These are phyloP conservation scores for Passer montanus DNA, from an alignment of 2,113 vertebrate species.

Conservation along the genomic window DNA sequence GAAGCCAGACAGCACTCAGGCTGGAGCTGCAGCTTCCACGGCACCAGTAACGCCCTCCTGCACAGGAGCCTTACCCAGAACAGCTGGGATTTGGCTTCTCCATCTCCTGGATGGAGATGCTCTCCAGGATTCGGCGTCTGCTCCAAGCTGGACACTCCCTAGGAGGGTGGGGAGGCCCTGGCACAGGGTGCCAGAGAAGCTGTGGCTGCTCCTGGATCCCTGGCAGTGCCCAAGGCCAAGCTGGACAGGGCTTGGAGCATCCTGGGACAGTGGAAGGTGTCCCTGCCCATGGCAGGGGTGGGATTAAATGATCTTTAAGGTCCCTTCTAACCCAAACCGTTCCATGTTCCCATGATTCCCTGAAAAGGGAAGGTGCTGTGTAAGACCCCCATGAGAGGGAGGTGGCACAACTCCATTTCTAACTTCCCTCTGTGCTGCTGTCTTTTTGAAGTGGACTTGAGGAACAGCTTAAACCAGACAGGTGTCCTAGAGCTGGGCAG, in stretches of 20 bases:
- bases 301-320: not conserved
- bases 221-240: not conserved
- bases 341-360: not conserved
- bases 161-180: not conserved
- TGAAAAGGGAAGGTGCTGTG: accelerated
- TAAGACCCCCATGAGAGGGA: not conserved
- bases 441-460: not conserved
- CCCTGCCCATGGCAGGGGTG: not conserved
- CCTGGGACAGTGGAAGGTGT: not conserved
- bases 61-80: not conserved
- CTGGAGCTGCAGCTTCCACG: not conserved
- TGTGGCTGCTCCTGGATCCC: not conserved
- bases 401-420: not conserved
- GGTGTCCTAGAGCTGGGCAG: not conserved
- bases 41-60: not conserved
- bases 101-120: not conserved
- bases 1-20: not conserved
- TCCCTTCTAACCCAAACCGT: not conserved
- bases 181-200: not conserved
- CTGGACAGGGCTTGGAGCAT: accelerated
- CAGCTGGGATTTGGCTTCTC: not conserved
- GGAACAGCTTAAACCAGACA: not conserved
- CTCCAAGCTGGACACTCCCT: not conserved
- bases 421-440: not conserved
- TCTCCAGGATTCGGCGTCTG: not conserved